Evolutionary conservation across 2,888 invertebrate genomes (phyloP).

Genomic region (Apodemia zela): DNA sequence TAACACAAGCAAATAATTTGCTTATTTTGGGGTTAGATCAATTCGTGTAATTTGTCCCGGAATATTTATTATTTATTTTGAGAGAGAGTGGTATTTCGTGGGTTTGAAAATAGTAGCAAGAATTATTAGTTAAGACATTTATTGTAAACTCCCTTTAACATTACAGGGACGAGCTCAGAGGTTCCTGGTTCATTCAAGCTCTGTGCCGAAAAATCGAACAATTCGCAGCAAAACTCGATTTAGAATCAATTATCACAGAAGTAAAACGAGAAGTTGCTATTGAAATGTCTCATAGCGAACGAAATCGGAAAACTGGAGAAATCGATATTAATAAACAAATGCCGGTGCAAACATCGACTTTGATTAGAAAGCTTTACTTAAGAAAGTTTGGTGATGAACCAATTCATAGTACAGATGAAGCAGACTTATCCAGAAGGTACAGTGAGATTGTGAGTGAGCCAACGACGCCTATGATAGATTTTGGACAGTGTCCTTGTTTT

Average conservation of each 20-base stretch:
- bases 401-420: conserved; percentile 1
- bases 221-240: conserved; percentile 43
- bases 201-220: conserved; percentile 53
- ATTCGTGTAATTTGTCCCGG: no score
- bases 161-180: conserved; percentile 47
- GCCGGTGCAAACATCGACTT: conserved; percentile 30
- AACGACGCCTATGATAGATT: conserved; percentile 3
- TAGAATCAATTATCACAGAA: conserved; percentile 56
- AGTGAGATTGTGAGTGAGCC: conserved; percentile 9
- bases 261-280: conserved; percentile 59
- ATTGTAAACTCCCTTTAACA: not conserved
- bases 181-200: conserved; percentile 65
- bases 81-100: no score
- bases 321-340: conserved; percentile 51
- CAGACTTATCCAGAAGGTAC: not conserved
- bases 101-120: no score
- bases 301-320: conserved; percentile 29
- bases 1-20: no score
- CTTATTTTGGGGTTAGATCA: no score
- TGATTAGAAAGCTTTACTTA: not conserved
- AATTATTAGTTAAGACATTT: not conserved
- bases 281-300: conserved; percentile 36
- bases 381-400: conserved; percentile 3
- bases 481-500: conserved; percentile 38
- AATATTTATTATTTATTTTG: no score